phyloP scores from a whole-genome alignment of 2,113 vertebrate species.

The Heterotilapia buettikoferi region DNA sequence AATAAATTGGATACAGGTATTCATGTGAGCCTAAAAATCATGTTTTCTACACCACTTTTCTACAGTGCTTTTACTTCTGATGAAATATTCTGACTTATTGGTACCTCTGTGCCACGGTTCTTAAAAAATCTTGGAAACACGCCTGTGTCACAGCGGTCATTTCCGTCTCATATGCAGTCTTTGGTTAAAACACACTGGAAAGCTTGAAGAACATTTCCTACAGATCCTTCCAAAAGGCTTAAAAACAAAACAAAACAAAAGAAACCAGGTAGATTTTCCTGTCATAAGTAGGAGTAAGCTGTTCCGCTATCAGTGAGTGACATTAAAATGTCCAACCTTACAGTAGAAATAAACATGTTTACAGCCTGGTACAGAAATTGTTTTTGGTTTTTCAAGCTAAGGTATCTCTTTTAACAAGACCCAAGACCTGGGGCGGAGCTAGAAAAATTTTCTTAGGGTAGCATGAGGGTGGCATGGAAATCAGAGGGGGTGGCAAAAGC shows the following conservation, averaged over 20 bases:
- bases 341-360: neutral
- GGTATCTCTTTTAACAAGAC: neutral
- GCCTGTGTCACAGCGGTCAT: neutral
- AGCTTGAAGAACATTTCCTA: neutral
- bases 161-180: neutral
- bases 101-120: neutral
- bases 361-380: neutral
- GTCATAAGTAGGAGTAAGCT: neutral
- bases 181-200: neutral
- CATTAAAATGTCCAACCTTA: neutral
- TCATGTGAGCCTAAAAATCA: neutral
- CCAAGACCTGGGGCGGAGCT: neutral
- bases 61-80: neutral
- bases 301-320: neutral
- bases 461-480: neutral
- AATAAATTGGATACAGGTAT: neutral
- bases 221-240: neutral
- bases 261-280: neutral
- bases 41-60: neutral
- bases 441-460: neutral
- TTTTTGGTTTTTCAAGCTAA: neutral
- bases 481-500: neutral
- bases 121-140: neutral
- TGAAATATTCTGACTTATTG: neutral
- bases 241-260: neutral